Conservation (phyloP, 1,140 invertebrate species). For the Zophobas morio region DNA sequence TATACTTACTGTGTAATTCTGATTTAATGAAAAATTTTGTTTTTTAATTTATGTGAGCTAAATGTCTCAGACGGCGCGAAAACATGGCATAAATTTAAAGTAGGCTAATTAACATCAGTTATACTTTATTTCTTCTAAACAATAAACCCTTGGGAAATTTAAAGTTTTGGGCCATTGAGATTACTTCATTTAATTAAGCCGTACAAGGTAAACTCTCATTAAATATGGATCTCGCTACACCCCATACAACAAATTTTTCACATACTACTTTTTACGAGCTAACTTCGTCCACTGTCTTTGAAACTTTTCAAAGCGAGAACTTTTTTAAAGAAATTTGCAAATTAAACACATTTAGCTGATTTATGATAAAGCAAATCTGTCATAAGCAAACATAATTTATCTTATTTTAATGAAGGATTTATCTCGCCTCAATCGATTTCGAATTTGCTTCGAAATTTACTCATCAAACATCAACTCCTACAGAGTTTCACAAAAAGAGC, state of each 20-base stretch:
- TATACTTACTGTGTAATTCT: not conserved
- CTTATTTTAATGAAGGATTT: not conserved
- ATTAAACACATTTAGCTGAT: not conserved
- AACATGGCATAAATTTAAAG: conserved; percentile 18
- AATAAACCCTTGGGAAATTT: conserved; percentile 36
- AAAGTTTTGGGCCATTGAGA: conserved; percentile 31
- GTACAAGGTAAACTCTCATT: conserved; percentile 21
- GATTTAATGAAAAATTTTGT: not conserved
- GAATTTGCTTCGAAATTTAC: conserved; percentile 5
- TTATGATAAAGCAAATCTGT: not conserved
- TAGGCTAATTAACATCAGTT: conserved; percentile 34
- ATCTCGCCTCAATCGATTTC: not conserved
- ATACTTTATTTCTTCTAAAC: conserved; percentile 39
- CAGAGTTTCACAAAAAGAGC: not conserved
- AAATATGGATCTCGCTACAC: conserved; percentile 5
- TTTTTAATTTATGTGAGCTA: not conserved
- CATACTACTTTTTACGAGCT: not conserved
- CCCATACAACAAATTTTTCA: not conserved
- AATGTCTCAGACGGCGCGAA: not conserved
- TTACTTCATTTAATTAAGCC: conserved; percentile 39
- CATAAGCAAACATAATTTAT: not conserved
- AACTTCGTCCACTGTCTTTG: too few relatives aligned
- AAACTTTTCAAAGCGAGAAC: not conserved
- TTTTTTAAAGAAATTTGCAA: not conserved
- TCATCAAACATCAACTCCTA: not conserved